Base-by-base conservation (phyloP, 2,888 invertebrate genomes). In the Autographa gamma region DNA sequence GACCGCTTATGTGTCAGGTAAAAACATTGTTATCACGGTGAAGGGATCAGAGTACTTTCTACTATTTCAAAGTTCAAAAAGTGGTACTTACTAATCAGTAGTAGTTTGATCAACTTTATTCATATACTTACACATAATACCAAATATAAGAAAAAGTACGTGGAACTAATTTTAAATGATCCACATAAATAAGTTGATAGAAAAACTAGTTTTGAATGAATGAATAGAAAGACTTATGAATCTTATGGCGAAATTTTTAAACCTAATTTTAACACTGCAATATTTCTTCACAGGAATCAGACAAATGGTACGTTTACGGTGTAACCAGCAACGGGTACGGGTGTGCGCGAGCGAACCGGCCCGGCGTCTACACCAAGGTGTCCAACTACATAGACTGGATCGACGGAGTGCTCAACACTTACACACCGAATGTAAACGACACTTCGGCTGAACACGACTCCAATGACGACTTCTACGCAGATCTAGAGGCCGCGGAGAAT, bases 261-360 rank as follows among this genome's bases (percentile, higher is more conserved):
- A n/a, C 48, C 48, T n/a, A n/a, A 52, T n/a, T 48, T n/a, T 14
- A 7, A 31, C n/a, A 52, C 2, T 9, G 18, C 5, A 48, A 34
- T 19, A 9, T 19, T 58, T 32, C 7, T 60, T 84, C 79, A 2
- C 89, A 96, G 96, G 96, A 96, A 79, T 92, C 93, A 5, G 95
- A 93, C 76, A 91, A 93, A 77, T 96, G 96, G 95, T 95, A 93
- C 84, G 93, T 96, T 71, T 93, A 94, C 88, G 97, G 98, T 13
- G 97, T 98, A 14, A 98, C 98, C 0, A 97, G 97, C 80, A 98
- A 98, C 87, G 98, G 98, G 0, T 97, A 97, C 88, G 98, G 98
- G 0, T 98, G 98, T 90, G 98, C 98, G 0, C 94, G 98, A 77
- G 97, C 97, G 0, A 97, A 97, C 87, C 94, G 98, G 9, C 98